A percentile compares a stretch with the other conserved stretches of the same genome.
These are phyloP conservation scores for Vidua chalybeata DNA, from an alignment of 2,113 vertebrate genomes.

Conservation along the genomic window DNA sequence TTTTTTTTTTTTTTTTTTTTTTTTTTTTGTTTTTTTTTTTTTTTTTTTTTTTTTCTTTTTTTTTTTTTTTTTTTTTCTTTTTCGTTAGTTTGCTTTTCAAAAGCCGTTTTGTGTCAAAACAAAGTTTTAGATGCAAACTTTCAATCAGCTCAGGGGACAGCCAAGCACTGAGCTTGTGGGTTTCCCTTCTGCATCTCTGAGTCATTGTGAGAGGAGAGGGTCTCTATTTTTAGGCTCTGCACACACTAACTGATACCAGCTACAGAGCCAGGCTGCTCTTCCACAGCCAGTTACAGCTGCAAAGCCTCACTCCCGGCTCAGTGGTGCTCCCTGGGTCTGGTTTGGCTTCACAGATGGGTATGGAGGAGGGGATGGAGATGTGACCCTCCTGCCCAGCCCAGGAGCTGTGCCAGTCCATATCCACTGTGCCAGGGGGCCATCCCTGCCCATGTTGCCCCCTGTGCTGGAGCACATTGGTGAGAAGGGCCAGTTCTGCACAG, in stretches of 20 bases:
- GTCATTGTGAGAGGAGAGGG: slow-evolving; percentile 57
- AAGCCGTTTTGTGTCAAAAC: slow-evolving; percentile 25
- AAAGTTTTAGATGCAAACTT: slow-evolving; percentile 22
- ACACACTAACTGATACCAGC: slow-evolving; percentile 36
- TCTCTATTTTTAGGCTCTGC: slow-evolving; percentile 65
- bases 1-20: rapidly evolving
- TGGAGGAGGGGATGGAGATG: background rate
- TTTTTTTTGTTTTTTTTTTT: too few species aligned
- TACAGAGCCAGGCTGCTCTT: background rate
- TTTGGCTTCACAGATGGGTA: background rate
- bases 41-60: rapidly evolving
- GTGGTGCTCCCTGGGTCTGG: background rate
- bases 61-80: background rate
- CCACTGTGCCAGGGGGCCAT: too few species aligned
- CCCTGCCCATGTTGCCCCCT: rapidly evolving
- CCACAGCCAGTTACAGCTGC: background rate
- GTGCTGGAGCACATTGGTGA: too few species aligned
- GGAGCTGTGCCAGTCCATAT: background rate
- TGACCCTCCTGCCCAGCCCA: background rate
- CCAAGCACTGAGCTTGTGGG: slow-evolving; percentile 26
- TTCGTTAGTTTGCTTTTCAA: background rate
- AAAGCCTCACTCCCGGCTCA: rapidly evolving
- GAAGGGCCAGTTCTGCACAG: background rate
- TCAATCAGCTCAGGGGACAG: background rate
- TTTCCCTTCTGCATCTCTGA: slow-evolving; percentile 67